A percentile compares a stretch with the other conserved stretches of the same genome.
phyloP scores from a whole-genome alignment of 2,888 invertebrate genomes.

The Corbicula japonica region DNA sequence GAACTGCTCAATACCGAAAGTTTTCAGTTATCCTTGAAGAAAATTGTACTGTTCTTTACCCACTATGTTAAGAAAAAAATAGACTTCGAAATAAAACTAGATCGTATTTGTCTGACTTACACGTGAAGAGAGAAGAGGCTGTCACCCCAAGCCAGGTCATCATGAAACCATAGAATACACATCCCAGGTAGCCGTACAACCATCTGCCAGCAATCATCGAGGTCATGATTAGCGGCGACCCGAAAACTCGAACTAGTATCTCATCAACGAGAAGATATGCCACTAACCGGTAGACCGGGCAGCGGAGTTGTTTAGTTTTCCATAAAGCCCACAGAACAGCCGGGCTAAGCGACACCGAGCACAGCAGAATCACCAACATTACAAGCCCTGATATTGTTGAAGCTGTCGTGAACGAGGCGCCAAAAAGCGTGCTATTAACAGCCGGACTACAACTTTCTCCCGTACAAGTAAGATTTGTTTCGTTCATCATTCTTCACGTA shows the following conservation, averaged over 20 bases:
- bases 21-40: too few relatives aligned
- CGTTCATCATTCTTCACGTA: too few relatives aligned
- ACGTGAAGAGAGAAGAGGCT: constrained; percentile 4
- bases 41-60: too few relatives aligned
- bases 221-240: constrained; percentile 5
- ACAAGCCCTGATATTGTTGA: too few relatives aligned
- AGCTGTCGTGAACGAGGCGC: too few relatives aligned
- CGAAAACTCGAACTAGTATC: background rate
- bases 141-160: constrained; percentile 19
- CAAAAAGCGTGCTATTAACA: too few relatives aligned
- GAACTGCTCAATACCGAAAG: constrained; percentile 4
- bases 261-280: background rate
- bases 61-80: too few relatives aligned
- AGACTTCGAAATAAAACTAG: too few relatives aligned
- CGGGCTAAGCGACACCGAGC: background rate
- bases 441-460: too few relatives aligned
- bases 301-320: constrained; percentile 1
- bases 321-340: constrained; percentile 5
- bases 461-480: too few relatives aligned
- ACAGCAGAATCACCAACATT: background rate
- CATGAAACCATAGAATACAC: constrained; percentile 8
- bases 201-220: constrained; percentile 11
- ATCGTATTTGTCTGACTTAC: constrained; percentile 3
- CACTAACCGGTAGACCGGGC: background rate
- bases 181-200: constrained; percentile 6